Evolutionary conservation across 2,797 vertebrate genomes (phyloP), one percentile per base, ranked within the genome.

Genomic region (Smutsia gigantea): DNA sequence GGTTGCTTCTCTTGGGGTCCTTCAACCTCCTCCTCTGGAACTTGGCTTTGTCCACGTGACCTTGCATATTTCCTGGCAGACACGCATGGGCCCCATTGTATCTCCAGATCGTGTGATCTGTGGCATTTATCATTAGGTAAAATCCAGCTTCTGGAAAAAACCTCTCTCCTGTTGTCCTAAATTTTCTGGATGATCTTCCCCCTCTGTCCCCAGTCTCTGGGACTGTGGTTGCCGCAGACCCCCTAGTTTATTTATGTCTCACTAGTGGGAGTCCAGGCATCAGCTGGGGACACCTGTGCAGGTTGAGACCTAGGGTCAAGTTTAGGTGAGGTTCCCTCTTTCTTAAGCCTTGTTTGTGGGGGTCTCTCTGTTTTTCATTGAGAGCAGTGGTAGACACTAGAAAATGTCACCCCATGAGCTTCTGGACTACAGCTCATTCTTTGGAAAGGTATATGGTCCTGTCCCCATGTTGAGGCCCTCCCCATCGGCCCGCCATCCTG

Each of bases 81-180:
- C 53, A 3, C 0, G 3, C 31, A 6, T 34, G 46, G 1, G 53
- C 37, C 19, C 68, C 0, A 0, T 3, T 34, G 14, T 39, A 13
- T 57, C 74, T 42, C 83, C 29, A 31, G 19, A 8, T 83, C 64
- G 12, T 21, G 71, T 14, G 87, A 42, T 55, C 13, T 79, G 63
- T 75, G 93, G 61, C 64, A n/a, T 78, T 90, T 49, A 55, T 61
- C 18, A 59, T 21, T 12, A 29, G 12, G 72, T 53, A 71, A 86
- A 64, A 63, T 29, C 14, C 57, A 55, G 71, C 49, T 17, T 84
- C 27, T 82, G 14, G 12, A 27, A 3, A 21, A 27, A 29, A 25
- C 46, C 37, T 61, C 29, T 59, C 53, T 74, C 49, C 8, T 12
- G 4, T 34, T 39, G 46, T 37, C 53, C 68, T 91, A 14, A 61